Percentiles rank a stretch among this genome's conserved stretches.
Evolutionary conservation across 2,113 vertebrate species (phyloP).

Genomic region (Xyrauchen texanus): DNA sequence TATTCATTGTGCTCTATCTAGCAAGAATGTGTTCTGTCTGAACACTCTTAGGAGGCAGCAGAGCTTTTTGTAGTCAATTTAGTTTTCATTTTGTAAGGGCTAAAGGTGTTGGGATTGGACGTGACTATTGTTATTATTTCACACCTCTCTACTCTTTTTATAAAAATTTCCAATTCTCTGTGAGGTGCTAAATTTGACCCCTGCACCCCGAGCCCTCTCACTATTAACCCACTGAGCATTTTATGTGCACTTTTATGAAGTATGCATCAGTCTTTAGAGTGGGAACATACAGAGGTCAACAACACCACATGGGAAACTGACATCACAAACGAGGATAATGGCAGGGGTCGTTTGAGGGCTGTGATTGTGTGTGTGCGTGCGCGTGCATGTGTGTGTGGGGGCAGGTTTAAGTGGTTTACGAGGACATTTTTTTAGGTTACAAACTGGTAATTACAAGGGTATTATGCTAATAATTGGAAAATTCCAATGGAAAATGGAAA

Average conservation of each 20-base stretch:
- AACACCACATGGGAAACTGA: constrained; percentile 27
- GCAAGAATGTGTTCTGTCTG: too few relatives aligned
- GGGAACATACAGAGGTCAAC: background rate
- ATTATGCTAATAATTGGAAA: too few relatives aligned
- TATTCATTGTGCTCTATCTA: too few relatives aligned
- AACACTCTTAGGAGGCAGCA: too few relatives aligned
- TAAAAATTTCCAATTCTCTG: background rate
- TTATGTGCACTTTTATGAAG: background rate
- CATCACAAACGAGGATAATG: constrained; percentile 58
- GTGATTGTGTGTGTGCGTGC: too few relatives aligned
- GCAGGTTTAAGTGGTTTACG: too few relatives aligned
- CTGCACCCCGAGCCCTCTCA: too few relatives aligned
- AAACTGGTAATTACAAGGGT: too few relatives aligned
- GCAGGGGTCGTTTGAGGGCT: constrained; percentile 28
- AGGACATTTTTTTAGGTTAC: too few relatives aligned
- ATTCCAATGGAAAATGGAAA: too few relatives aligned
- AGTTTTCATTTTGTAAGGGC: background rate
- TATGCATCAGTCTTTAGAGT: background rate
- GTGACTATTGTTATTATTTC: background rate
- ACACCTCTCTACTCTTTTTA: too few relatives aligned
- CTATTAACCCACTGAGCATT: background rate
- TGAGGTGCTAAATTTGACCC: background rate
- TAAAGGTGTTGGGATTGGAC: background rate
- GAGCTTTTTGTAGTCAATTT: background rate
- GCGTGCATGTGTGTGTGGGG: too few relatives aligned